Evolutionary conservation across 2,113 vertebrate genomes (phyloP).

Genomic region (Pterocles burchelli): DNA sequence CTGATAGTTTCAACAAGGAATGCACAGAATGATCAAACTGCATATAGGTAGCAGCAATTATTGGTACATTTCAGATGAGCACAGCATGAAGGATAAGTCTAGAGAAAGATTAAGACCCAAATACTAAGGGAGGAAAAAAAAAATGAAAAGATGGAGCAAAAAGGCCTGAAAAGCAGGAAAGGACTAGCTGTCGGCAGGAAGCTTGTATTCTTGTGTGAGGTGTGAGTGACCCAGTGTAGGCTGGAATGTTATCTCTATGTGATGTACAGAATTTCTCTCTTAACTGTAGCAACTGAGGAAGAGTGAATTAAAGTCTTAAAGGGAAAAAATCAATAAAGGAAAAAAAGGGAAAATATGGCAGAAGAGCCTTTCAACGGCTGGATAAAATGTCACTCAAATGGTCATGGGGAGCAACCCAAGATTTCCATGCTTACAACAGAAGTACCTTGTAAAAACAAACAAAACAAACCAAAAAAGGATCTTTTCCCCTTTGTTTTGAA

Average conservation of each 20-base stretch:
- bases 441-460: not conserved
- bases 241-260: constrained; percentile 73
- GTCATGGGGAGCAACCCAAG: not conserved
- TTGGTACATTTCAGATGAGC: constrained; percentile 79
- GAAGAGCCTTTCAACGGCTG: constrained; percentile 51
- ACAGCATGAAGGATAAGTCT: constrained; percentile 73
- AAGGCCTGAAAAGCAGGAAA: constrained; percentile 71
- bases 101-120: constrained; percentile 79
- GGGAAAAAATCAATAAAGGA: constrained; percentile 78
- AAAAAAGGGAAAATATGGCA: constrained; percentile 56
- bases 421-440: not conserved
- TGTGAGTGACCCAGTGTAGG: constrained; percentile 72
- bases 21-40: constrained; percentile 72
- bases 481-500: not conserved
- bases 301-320: constrained; percentile 79
- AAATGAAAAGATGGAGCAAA: constrained; percentile 65
- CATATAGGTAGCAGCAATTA: constrained; percentile 76
- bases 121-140: constrained; percentile 65
- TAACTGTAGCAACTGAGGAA: constrained; percentile 69
- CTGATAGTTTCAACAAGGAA: constrained; percentile 67
- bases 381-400: not conserved
- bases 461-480: not conserved
- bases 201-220: constrained; percentile 70
- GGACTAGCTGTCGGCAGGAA: constrained; percentile 74
- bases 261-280: constrained; percentile 75